Evolutionary conservation across 2,888 invertebrate genomes (phyloP).

Genomic region (Cosmia pyralina): DNA sequence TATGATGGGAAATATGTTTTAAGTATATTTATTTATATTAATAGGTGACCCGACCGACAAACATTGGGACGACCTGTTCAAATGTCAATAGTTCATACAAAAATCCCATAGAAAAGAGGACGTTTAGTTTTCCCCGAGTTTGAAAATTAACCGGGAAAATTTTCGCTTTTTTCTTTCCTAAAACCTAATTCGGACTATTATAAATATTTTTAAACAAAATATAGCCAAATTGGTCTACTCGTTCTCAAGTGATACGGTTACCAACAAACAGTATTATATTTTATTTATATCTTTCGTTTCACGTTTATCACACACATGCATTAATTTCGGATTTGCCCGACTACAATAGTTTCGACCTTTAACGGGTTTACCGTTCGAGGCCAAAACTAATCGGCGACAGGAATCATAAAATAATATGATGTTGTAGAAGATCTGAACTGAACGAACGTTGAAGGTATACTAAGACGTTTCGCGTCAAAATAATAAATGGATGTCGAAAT

Average conservation of each 20-base stretch:
- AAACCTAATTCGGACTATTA: too few relatives aligned
- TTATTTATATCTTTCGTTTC: not conserved
- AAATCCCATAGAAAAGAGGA: too few relatives aligned
- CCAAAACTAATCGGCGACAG: not conserved
- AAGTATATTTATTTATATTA: not conserved
- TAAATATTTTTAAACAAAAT: too few relatives aligned
- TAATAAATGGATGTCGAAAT: constrained; percentile 69
- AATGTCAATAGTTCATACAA: too few relatives aligned
- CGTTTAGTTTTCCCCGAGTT: too few relatives aligned
- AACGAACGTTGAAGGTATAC: not conserved
- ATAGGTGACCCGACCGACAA: too few relatives aligned
- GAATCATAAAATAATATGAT: not conserved
- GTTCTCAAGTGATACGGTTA: too few relatives aligned
- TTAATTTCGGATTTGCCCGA: not conserved
- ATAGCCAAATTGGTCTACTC: too few relatives aligned
- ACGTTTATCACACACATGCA: not conserved
- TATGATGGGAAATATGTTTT: not conserved
- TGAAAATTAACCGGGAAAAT: too few relatives aligned
- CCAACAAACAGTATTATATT: too few relatives aligned
- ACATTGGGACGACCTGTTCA: too few relatives aligned
- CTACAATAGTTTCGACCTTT: not conserved
- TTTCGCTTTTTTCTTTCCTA: too few relatives aligned
- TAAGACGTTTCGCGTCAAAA: constrained; percentile 57
- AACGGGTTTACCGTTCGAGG: not conserved
- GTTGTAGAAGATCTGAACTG: not conserved